Evolutionary conservation across 2,113 vertebrate genomes (phyloP), one percentile per base, ranked within the genome.

Genomic region (Pagrus major): DNA sequence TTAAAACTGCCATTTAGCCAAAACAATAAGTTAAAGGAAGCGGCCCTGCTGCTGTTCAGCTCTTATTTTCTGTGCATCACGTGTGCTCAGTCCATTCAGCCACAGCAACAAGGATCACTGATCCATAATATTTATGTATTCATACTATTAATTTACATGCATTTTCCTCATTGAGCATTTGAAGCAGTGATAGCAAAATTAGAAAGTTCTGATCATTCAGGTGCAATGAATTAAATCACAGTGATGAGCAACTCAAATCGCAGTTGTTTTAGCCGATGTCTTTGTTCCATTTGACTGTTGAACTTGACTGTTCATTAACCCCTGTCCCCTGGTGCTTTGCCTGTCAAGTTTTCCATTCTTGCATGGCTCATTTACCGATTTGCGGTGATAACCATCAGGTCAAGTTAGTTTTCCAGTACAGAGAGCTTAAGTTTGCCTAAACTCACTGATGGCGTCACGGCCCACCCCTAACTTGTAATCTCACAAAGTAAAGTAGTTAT

Each of bases 1-100:
- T 81, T 52, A 10, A 60, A 71, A 80, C 21, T 29, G 15, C 39
- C 41, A 54, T 49, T 68, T 52, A 73, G 8, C 11, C 9, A 21
- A 41, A 75, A 76, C 33, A 23, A 8, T 25, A 0, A 16, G 67
- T 63, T 20, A 23, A 29, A 75, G 14, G 18, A 23, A 23, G 1
- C 31, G 2, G 5, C 15, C 20, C 33, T 59, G 10, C 15, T 66
- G 31, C 25, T 42, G 52, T n/a, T 58, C 39, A 25, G 16, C 33
- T 49, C 46, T 1, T 11, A 23, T 27, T 15, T 16, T 5, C 42
- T 31, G 10, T 52, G 27, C 39, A 11, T 25, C 4, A 10, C 42
- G 31, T 41, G 15, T 10, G 35, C 21, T 39, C n/a, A 11, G 27
- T 9, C 27, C 20, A 25, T 5, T 29, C 11, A 52, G 37, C 68